Evolutionary conservation across 2,888 invertebrate genomes (phyloP), one percentile per base, ranked within the genome.

Genomic region (Aethes cnicana): DNA sequence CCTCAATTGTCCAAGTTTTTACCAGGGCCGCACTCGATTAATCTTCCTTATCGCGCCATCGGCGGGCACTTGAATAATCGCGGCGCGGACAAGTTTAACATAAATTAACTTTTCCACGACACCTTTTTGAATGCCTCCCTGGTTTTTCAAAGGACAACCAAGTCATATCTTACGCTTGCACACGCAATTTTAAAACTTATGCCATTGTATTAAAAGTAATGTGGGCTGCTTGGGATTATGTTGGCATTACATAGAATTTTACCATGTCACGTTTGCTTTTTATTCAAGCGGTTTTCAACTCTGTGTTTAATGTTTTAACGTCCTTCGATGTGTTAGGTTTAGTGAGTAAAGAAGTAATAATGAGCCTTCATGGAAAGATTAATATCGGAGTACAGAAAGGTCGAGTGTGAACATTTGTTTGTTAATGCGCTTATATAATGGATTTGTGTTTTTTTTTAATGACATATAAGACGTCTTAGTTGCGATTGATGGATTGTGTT

Each of bases 341-440:
- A 62, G 8, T 62, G 57, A 59, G 74, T 65, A 57, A 60, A 67
- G 59, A 60, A 62, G 74, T 79, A 79, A 83, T 86, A 86, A 84
- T 85, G 82, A 86, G 77, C 72, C 76, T 77, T 79, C 82, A 78
- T 75, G 78, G 71, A 79, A 74, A 84, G 86, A 85, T 87, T 78
- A 78, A 81, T 84, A 85, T 85, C 85, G 70, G 70, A 71, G 70
- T 73, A 81, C 83, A 85, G 84, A 84, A 84, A 87, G 85, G 87
- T 87, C 86, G 86, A 87, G 86, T 87, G 88, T 87, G 84, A 87
- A 87, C 87, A 87, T 87, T 87, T 87, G 88, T 88, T 87, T 84
- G 86, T 86, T 84, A 86, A 87, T 85, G 84, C 78, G 74, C 77
- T 77, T 74, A 77, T 83, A 75, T 87, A 86, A 85, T 85, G 86